Evolutionary conservation across 35 echinoderm and acorn worm species (phyloP).

Genomic region (Hemicentrotus pulcherrimus): DNA sequence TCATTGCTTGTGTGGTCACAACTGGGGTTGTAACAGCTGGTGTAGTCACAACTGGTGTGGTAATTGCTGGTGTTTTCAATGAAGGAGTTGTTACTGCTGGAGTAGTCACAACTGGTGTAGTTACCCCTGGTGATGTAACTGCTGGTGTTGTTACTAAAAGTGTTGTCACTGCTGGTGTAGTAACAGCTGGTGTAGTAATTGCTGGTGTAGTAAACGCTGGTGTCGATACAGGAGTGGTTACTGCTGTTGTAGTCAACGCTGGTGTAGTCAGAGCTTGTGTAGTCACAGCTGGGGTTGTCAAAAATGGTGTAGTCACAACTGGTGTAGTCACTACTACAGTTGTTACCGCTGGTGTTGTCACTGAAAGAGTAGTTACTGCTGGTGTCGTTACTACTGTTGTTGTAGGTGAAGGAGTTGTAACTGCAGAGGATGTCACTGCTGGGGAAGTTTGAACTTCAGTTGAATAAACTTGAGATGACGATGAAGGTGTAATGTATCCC

Average conservation of each 20-base stretch:
- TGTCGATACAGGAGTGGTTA: slow-evolving; percentile 31
- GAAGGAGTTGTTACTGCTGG: neutral
- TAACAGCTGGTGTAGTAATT: slow-evolving; percentile 37
- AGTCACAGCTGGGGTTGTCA: neutral
- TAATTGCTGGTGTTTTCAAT: neutral
- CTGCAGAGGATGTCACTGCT: slow-evolving; percentile 29
- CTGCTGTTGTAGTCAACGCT: slow-evolving; percentile 24
- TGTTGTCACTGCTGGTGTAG: slow-evolving; percentile 43
- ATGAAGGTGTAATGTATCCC: neutral
- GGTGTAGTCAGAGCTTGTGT: slow-evolving; percentile 23
- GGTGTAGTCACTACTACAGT: slow-evolving; percentile 37
- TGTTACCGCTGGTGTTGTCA: slow-evolving; percentile 48
- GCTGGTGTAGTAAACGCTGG: neutral
- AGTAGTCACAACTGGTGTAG: neutral
- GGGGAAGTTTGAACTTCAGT: neutral
- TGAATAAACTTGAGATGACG: neutral
- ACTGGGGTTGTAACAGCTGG: neutral
- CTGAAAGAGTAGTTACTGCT: neutral
- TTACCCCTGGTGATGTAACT: neutral
- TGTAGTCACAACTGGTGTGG: neutral
- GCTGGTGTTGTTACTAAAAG: neutral
- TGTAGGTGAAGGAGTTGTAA: slow-evolving; percentile 27
- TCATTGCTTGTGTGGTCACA: neutral
- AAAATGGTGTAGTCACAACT: slow-evolving; percentile 18
- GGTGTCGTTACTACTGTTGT: neutral